These are phyloP conservation scores for Geotrypetes seraphini DNA, from an alignment of 2,797 vertebrate species.

Conservation along the genomic window DNA sequence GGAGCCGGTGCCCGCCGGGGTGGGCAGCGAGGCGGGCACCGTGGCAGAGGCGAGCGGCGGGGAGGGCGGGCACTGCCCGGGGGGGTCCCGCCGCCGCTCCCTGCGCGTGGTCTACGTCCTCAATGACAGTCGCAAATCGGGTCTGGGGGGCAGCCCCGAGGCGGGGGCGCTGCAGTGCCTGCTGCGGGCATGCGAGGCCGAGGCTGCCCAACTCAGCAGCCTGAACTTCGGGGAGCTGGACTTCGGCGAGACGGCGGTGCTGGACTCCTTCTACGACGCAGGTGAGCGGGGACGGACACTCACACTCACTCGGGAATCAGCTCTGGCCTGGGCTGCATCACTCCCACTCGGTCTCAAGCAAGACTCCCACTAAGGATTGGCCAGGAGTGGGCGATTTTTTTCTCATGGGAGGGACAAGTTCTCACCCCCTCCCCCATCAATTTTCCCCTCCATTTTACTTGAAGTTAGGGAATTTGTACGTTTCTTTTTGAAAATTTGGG, in stretches of 20 bases:
- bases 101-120: slow-evolving; percentile 74
- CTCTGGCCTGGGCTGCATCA: too few species aligned
- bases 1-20: background rate
- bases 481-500: too few species aligned
- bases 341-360: too few species aligned
- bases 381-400: too few species aligned
- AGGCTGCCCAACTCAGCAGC: slow-evolving; percentile 71
- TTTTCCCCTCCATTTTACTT: too few species aligned
- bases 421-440: too few species aligned
- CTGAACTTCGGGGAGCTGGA: slow-evolving; percentile 78
- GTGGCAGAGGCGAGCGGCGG: slow-evolving; percentile 13
- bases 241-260: slow-evolving; percentile 76
- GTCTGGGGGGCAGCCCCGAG: slow-evolving; percentile 72
- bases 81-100: slow-evolving; percentile 50
- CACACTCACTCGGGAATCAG: too few species aligned
- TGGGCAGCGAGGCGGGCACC: slow-evolving; percentile 1
- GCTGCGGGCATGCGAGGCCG: slow-evolving; percentile 71
- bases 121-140: slow-evolving; percentile 64
- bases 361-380: too few species aligned
- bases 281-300: too few species aligned
- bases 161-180: slow-evolving; percentile 75
- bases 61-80: slow-evolving; percentile 15
- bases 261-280: slow-evolving; percentile 86
- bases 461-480: too few species aligned
- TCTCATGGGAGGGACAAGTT: too few species aligned